Base-by-base conservation (phyloP, 2,113 vertebrate species). In the Phyllopteryx taeniolatus region DNA sequence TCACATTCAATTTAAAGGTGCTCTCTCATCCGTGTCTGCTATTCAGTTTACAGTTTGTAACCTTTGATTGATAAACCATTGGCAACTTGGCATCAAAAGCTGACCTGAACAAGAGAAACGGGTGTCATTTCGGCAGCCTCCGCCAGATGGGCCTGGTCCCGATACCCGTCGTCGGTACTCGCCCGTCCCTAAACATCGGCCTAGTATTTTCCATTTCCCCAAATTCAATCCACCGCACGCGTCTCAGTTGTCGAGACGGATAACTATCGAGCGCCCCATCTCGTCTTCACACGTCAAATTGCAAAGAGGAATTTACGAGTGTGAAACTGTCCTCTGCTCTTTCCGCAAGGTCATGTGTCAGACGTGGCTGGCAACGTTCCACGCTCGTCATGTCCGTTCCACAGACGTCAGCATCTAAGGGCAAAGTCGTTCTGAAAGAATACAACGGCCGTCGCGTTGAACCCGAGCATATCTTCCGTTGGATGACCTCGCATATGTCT, bases 381-480 rank as follows among this genome's bases (percentile, higher is more conserved):
- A 99, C 96, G 0, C 94, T 99, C 76, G 95, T 99, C 76, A 98
- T 99, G 96, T 97, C 98, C 0, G 96, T 99, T 66, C 98, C 98
- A 0, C 97, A 99, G 79, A 99, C 98, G 0, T 97, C 93, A 1
- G 96, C 97, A 3, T 99, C 98, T 3, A 99, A 99, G 85, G 98
- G 98, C 4, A 98, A 95, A 83, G 98, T 99, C 27, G 96, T 98
- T 95, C 93, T 99, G 0, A 98, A 98, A 81, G 96, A 99, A 62
- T 99, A 99, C 72, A 91, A 79, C 0, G 96, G 97, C 49, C 92
- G 79, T 22, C 94, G 71, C 75, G 88, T 95, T 0, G 96, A 98
- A 77, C 94, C 93, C 0, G 96, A 98, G 59, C 94, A 96, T 84
- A 96, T 99, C 83, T 98, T 99, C 83, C 96, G 96, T 79, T 99